Evolutionary conservation across 2,113 vertebrate species (phyloP).

Genomic region (Hippocampus comes): DNA sequence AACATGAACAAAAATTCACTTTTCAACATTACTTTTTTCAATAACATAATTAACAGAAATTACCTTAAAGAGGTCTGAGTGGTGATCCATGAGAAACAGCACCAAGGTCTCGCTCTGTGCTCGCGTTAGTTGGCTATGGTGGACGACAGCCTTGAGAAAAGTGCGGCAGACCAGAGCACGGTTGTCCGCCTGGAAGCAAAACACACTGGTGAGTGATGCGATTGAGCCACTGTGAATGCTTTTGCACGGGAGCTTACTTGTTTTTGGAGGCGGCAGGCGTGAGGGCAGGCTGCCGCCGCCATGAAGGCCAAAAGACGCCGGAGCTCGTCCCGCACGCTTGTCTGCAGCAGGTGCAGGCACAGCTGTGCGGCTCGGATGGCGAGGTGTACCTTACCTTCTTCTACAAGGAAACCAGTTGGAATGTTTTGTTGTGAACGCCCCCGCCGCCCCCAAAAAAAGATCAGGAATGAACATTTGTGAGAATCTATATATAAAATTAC

Average conservation of each 20-base stretch:
- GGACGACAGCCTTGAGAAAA: slow-evolving; percentile 77
- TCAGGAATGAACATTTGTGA: too few species aligned
- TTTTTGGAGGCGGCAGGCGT: slow-evolving; percentile 76
- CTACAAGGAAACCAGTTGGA: slow-evolving; percentile 48
- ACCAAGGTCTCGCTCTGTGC: slow-evolving; percentile 70
- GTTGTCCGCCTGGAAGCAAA: slow-evolving; percentile 73
- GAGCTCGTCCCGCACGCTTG: slow-evolving; percentile 74
- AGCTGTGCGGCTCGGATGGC: slow-evolving; percentile 78
- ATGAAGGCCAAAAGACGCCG: slow-evolving; percentile 74
- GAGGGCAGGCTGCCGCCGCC: slow-evolving; percentile 58
- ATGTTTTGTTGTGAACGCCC: background rate
- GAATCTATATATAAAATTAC: too few species aligned
- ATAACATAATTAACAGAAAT: background rate
- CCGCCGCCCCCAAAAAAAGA: too few species aligned
- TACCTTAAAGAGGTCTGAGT: slow-evolving; percentile 78
- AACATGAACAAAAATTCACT: background rate
- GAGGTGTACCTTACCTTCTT: slow-evolving; percentile 65
- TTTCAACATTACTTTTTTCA: background rate
- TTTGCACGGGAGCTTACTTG: slow-evolving; percentile 57
- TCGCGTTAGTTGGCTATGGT: slow-evolving; percentile 71
- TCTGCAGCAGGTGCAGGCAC: slow-evolving; percentile 73
- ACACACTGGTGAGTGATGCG: background rate
- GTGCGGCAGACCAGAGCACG: slow-evolving; percentile 71
- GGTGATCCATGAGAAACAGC: slow-evolving; percentile 78
- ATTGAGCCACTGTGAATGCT: background rate